Conservation (phyloP, 2,888 invertebrate genomes). For the Pocota personata region DNA sequence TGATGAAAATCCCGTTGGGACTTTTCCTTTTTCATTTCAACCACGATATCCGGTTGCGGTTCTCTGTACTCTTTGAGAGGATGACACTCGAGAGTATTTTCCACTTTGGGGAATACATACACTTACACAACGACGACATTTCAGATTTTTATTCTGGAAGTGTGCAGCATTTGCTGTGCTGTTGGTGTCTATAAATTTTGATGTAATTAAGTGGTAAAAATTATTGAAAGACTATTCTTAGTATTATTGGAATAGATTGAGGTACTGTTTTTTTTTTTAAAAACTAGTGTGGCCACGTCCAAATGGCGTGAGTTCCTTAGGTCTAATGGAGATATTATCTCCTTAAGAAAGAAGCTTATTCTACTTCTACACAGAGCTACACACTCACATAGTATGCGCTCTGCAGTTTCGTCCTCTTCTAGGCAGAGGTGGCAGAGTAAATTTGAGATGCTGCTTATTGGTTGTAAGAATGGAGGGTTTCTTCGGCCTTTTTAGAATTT, state of each 20-base stretch:
- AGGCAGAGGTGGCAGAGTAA: too few relatives aligned
- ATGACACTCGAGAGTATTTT: slow-evolving; percentile 49
- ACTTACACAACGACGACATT: slow-evolving; percentile 52
- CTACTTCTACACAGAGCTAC: too few relatives aligned
- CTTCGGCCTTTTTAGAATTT: slow-evolving; percentile 3
- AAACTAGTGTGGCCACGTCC: too few relatives aligned
- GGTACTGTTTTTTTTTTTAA: too few relatives aligned
- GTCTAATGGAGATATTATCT: too few relatives aligned
- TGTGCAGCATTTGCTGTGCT: slow-evolving; percentile 51
- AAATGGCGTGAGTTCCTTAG: too few relatives aligned
- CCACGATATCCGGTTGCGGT: slow-evolving; percentile 71
- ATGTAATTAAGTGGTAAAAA: slow-evolving; percentile 60
- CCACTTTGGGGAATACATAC: slow-evolving; percentile 64
- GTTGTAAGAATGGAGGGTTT: background rate
- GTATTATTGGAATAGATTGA: slow-evolving; percentile 30
- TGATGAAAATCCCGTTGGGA: slow-evolving; percentile 68
- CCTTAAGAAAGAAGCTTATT: too few relatives aligned
- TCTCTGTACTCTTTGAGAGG: slow-evolving; percentile 25
- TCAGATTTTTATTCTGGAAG: slow-evolving; percentile 55
- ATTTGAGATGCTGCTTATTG: slow-evolving; percentile 35
- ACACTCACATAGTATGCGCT: too few relatives aligned
- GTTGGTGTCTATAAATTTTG: slow-evolving; percentile 71
- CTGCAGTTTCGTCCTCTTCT: too few relatives aligned
- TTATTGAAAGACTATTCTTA: slow-evolving; percentile 47
- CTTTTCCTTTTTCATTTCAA: slow-evolving; percentile 45